phyloP scores from a whole-genome alignment of 2,797 vertebrate species.

The Pantherophis alleghaniensis region DNA sequence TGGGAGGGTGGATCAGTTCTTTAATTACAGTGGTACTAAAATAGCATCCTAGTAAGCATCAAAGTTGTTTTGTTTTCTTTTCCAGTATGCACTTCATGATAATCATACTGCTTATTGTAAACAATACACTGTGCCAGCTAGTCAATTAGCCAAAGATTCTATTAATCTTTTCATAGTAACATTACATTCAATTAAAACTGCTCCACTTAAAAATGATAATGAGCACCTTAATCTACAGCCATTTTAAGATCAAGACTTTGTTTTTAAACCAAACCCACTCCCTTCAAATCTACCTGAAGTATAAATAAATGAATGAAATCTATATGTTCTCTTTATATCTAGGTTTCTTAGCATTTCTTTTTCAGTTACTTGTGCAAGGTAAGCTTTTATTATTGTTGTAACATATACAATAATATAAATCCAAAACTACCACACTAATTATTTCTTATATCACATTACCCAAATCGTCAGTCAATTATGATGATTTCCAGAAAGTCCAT shows the following conservation, averaged over 20 bases:
- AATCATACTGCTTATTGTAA: conserved; percentile 28
- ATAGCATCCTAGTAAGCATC: conserved; percentile 6
- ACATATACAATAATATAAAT: background rate
- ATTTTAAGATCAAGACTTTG: conserved; percentile 15
- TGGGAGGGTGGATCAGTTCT: background rate
- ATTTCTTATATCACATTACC: background rate
- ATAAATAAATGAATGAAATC: background rate
- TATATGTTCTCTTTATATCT: background rate
- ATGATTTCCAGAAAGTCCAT: background rate
- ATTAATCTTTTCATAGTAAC: conserved; percentile 2
- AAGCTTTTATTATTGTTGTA: background rate
- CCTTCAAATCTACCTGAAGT: background rate
- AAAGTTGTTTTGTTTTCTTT: conserved; percentile 2
- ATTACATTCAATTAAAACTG: conserved; percentile 9
- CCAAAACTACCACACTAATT: background rate
- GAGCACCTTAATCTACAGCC: conserved; percentile 3
- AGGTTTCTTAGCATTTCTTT: background rate
- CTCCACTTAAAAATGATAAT: background rate
- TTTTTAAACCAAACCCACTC: conserved; percentile 1
- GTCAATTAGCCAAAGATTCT: background rate
- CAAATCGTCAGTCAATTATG: background rate
- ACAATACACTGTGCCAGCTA: background rate
- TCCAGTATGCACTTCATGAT: background rate
- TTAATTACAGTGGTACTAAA: conserved; percentile 24
- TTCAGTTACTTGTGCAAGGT: background rate